A percentile compares a stretch with the other conserved stretches of the same genome.
These are phyloP conservation scores for Microctenopoma lineatum DNA, from an alignment of 2,797 vertebrate genomes.

Conservation along the genomic window DNA sequence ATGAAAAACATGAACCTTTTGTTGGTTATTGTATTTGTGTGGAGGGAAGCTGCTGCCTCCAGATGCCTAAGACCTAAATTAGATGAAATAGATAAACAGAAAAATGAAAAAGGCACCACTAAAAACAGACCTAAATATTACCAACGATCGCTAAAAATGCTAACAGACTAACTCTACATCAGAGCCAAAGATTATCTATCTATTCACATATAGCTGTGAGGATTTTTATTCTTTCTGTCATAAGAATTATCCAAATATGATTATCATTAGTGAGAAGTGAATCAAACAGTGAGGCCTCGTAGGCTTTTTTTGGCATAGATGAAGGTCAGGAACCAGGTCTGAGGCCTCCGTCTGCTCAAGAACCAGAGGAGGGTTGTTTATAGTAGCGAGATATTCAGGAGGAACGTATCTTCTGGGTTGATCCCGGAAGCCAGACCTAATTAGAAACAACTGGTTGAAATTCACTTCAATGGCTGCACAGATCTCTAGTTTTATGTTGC, in stretches of 20 bases:
- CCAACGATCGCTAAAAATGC: no score
- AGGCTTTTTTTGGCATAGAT: constrained; percentile 63
- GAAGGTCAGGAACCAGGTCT: constrained; percentile 51
- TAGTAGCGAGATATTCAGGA: constrained; percentile 84
- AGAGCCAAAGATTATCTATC: no score
- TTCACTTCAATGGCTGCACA: constrained; percentile 77
- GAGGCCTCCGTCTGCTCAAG: constrained; percentile 74
- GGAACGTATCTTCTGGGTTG: constrained; percentile 82
- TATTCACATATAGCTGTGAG: background rate
- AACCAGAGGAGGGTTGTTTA: constrained; percentile 81
- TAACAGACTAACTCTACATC: no score
- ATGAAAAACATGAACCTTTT: no score
- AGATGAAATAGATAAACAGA: no score
- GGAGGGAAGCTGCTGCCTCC: no score
- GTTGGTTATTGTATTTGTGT: no score
- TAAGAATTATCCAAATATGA: constrained; percentile 64
- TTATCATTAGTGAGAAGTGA: constrained; percentile 64
- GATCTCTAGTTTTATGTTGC: constrained; percentile 82
- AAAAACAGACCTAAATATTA: no score
- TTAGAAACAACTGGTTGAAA: constrained; percentile 85
- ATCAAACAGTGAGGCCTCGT: constrained; percentile 28
- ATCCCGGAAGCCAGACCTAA: constrained; percentile 84
- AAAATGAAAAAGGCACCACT: no score
- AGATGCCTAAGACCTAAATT: no score
- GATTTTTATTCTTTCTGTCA: constrained; percentile 54